Conservation (phyloP, 2,797 vertebrate species). For the Picus viridis region DNA sequence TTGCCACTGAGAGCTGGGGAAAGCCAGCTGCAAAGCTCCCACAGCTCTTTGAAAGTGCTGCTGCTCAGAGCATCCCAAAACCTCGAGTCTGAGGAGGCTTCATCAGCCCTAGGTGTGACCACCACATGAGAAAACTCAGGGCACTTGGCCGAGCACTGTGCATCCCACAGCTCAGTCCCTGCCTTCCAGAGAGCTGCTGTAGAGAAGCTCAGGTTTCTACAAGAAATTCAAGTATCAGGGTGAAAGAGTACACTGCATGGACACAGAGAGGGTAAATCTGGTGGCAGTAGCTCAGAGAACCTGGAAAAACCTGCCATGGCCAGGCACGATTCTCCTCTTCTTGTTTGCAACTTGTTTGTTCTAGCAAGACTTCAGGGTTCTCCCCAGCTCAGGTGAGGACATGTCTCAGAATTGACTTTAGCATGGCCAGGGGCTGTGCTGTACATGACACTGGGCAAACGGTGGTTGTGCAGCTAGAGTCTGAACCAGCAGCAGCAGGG, state of each 20-base stretch:
- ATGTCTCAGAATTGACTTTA: accelerated
- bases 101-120: too few relatives aligned
- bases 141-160: background rate
- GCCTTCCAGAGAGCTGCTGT: background rate
- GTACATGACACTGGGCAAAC: background rate
- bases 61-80: background rate
- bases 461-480: background rate
- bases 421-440: accelerated
- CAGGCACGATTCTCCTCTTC: accelerated
- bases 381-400: background rate
- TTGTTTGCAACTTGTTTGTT: background rate
- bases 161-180: background rate
- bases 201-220: background rate
- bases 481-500: background rate
- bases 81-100: background rate
- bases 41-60: background rate
- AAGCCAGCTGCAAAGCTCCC: background rate
- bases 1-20: background rate
- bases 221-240: background rate
- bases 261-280: too few relatives aligned
- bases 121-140: too few relatives aligned
- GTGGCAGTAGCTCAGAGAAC: background rate
- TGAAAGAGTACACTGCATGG: background rate
- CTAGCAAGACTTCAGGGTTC: background rate
- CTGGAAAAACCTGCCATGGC: accelerated